Evolutionary conservation across 1,140 invertebrate species (phyloP).

Genomic region (Rhynchophorus ferrugineus): DNA sequence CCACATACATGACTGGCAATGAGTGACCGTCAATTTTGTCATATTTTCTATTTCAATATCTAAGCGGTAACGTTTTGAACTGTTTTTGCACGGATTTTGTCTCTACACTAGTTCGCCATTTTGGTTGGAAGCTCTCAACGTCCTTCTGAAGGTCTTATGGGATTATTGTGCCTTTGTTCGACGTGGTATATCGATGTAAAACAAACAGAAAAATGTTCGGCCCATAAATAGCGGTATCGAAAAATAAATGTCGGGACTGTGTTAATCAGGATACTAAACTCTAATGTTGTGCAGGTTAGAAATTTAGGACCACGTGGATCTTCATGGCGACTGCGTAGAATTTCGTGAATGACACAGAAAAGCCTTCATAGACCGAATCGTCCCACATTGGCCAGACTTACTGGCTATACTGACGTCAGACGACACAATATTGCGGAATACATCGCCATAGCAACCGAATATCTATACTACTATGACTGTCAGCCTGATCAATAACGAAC

Average conservation of each 20-base stretch:
- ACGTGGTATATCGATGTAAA: not conserved
- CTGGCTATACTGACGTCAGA: constrained; percentile 21
- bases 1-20: constrained; percentile 9
- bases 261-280: constrained; percentile 3
- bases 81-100: constrained; percentile 5
- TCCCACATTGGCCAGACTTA: constrained; percentile 18
- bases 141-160: constrained; percentile 7
- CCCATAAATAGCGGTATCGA: too few relatives aligned
- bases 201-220: too few relatives aligned
- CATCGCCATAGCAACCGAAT: constrained; percentile 15
- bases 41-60: constrained; percentile 6
- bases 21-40: not conserved
- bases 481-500: constrained; percentile 19
- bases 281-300: constrained; percentile 12
- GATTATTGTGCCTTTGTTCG: not conserved
- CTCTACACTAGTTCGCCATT: constrained; percentile 15
- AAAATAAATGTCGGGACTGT: too few relatives aligned
- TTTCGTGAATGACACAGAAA: constrained; percentile 23
- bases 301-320: constrained; percentile 14
- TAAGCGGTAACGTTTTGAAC: not conserved
- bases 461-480: constrained; percentile 16
- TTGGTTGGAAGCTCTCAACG: constrained; percentile 6
- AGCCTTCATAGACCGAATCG: constrained; percentile 8
- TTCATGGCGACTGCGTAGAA: constrained; percentile 20
- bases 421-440: constrained; percentile 23